Evolutionary conservation across 2,797 vertebrate genomes (phyloP), one percentile per base, ranked within the genome.

Genomic region (Parotocinclus haroldoi): DNA sequence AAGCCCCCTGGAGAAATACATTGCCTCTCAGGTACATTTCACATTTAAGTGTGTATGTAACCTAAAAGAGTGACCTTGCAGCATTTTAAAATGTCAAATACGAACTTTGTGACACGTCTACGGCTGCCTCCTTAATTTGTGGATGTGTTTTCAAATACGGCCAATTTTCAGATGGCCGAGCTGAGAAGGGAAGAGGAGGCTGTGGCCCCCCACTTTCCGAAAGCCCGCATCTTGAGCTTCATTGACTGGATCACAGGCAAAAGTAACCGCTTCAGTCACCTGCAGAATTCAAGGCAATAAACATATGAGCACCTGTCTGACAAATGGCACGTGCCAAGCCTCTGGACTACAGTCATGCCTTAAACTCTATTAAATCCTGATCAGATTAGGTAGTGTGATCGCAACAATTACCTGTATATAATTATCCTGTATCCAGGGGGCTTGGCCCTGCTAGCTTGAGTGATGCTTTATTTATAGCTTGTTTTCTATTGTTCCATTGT

Each of bases 1-100:
- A 84, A 96, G 93, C 79, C 93, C 95, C 19, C 86, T 98, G 92
- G 93, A 97, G 92, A 98, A 99, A 86, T 95, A 98, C 91, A 94
- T 89, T 36, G 87, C 87, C 67, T 81, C 89, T 14, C 80, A 86
- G 90, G 91, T 90, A 77, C 66, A 76, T 7, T 7, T 14, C 14
- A 14, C 3, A 27, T 27, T 27, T 27, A 27, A 2, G 27, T 5
- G 5, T 46, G 42, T 44, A 10, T 10, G 42, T 12, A 7, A 46
- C 3, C 16, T 9, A 45, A 18, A 11, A 14, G 37, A 17, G 36
- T 60, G n/a, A 46, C 46, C 49, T 13, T 14, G 44, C 6, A 37
- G 17, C 17, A 14, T 55, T 42, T 6, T 37, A 7, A n/a, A 53
- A 44, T 8, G 10, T 42, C 10, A 55, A 48, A 62, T 7, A 37